phyloP scores from a whole-genome alignment of 2,888 invertebrate genomes.

The Ormyrus labotus region DNA sequence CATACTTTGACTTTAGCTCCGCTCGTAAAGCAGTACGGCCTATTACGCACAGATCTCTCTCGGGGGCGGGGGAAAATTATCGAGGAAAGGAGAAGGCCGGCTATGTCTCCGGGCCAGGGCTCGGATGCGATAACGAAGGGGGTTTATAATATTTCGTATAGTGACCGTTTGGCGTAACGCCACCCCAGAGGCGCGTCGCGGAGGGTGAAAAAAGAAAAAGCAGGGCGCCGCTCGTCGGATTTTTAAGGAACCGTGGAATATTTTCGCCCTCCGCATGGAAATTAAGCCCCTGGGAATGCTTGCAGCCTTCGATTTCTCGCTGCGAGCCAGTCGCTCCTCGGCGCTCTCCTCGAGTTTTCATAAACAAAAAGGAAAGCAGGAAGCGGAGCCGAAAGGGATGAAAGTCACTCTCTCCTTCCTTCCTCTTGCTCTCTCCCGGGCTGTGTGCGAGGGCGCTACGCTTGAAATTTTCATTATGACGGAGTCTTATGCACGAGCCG shows the following conservation, averaged over 20 bases:
- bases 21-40: constrained; percentile 24
- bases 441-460: not conserved
- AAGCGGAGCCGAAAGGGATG: constrained; percentile 40
- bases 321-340: not conserved
- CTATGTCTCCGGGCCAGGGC: constrained; percentile 37
- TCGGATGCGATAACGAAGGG: constrained; percentile 51
- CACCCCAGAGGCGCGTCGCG: constrained; percentile 67
- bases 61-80: constrained; percentile 28
- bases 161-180: constrained; percentile 71
- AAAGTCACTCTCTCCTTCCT: constrained; percentile 32
- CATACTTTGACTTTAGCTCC: not conserved
- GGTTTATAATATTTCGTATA: constrained; percentile 65
- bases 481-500: constrained; percentile 12
- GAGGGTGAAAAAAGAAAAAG: constrained; percentile 61
- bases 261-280: constrained; percentile 68
- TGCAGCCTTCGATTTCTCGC: constrained; percentile 52
- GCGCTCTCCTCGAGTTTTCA: constrained; percentile 9
- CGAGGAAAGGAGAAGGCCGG: constrained; percentile 9
- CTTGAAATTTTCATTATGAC: constrained; percentile 36
- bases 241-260: constrained; percentile 75
- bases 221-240: constrained; percentile 63
- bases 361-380: constrained; percentile 42
- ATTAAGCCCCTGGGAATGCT: constrained; percentile 71
- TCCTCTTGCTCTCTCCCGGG: constrained; percentile 19
- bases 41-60: constrained; percentile 4